Percentiles rank a stretch among this genome's conserved stretches.
Evolutionary conservation across 2,113 vertebrate species (phyloP).

Genomic region (Pollachius pollachius): DNA sequence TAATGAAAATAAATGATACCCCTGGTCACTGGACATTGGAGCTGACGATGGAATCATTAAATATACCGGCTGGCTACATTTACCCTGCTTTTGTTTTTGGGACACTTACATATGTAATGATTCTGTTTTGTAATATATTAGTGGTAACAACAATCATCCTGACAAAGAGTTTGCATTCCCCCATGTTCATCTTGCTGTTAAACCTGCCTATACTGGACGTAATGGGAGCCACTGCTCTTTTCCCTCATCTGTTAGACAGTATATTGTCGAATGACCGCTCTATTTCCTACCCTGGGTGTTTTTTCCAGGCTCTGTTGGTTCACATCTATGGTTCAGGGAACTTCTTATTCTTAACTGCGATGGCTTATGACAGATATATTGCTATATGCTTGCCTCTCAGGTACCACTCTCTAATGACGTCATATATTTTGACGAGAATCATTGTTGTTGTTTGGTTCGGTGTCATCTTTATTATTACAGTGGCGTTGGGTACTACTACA

Average conservation of each 20-base stretch:
- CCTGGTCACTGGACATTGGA: background rate
- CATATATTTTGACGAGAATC: constrained; percentile 34
- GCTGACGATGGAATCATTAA: constrained; percentile 39
- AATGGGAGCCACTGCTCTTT: constrained; percentile 55
- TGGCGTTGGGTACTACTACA: constrained; percentile 13
- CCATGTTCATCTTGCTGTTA: constrained; percentile 65
- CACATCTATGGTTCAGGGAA: constrained; percentile 56
- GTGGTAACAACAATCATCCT: constrained; percentile 46
- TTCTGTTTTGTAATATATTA: constrained; percentile 50
- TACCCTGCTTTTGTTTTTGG: constrained; percentile 54
- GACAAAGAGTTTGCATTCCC: constrained; percentile 53
- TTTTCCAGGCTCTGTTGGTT: constrained; percentile 51
- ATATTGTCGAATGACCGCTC: constrained; percentile 43
- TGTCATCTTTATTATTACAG: constrained; percentile 22
- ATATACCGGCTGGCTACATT: constrained; percentile 19
- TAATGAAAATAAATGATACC: background rate
- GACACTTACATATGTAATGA: constrained; percentile 41
- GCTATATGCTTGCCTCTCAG: constrained; percentile 64
- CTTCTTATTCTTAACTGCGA: constrained; percentile 51
- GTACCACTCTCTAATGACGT: constrained; percentile 56
- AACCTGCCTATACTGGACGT: constrained; percentile 63
- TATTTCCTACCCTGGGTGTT: constrained; percentile 52
- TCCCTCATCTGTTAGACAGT: constrained; percentile 51
- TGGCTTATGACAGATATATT: constrained; percentile 67
- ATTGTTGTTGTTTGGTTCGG: constrained; percentile 43